Evolutionary conservation across 2,888 invertebrate genomes (phyloP).

Genomic region (Corythucha ciliata): DNA sequence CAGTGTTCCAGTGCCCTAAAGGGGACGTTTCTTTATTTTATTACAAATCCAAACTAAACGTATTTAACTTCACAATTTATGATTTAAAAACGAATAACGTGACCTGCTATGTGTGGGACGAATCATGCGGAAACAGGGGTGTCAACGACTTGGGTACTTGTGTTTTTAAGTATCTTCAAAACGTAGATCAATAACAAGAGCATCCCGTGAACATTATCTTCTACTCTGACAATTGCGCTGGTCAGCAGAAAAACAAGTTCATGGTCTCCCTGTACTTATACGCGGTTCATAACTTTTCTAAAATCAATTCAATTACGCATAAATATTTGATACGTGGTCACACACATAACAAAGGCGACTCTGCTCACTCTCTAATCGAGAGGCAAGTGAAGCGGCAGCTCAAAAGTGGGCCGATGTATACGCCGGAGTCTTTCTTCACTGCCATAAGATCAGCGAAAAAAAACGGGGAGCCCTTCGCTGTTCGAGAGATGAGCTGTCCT

Average conservation of each 20-base stretch:
- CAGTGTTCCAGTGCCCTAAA: constrained; percentile 37
- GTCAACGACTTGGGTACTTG: constrained; percentile 34
- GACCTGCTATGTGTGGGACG: constrained; percentile 34
- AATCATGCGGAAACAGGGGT: constrained; percentile 29
- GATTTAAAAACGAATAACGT: constrained; percentile 22
- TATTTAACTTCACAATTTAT: constrained; percentile 32
- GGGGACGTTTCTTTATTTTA: constrained; percentile 37
- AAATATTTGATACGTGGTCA: constrained; percentile 31
- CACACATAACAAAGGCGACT: constrained; percentile 32
- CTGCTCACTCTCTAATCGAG: constrained; percentile 29
- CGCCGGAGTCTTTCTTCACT: neutral
- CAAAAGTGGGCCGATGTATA: constrained; percentile 29
- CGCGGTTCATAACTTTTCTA: constrained; percentile 16
- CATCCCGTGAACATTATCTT: neutral
- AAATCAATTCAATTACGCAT: constrained; percentile 28
- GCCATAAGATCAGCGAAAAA: neutral
- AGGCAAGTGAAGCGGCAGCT: constrained; percentile 23
- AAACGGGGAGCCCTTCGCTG: constrained; percentile 5
- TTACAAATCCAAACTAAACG: too few species aligned
- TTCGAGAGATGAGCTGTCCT: neutral
- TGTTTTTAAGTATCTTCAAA: constrained; percentile 25
- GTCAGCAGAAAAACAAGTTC: constrained; percentile 32
- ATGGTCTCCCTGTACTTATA: too few species aligned
- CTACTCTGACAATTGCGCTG: constrained; percentile 16
- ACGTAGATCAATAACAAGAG: neutral